Evolutionary conservation across 2,113 vertebrate species (phyloP).

Genomic region (Ciconia boyciana): DNA sequence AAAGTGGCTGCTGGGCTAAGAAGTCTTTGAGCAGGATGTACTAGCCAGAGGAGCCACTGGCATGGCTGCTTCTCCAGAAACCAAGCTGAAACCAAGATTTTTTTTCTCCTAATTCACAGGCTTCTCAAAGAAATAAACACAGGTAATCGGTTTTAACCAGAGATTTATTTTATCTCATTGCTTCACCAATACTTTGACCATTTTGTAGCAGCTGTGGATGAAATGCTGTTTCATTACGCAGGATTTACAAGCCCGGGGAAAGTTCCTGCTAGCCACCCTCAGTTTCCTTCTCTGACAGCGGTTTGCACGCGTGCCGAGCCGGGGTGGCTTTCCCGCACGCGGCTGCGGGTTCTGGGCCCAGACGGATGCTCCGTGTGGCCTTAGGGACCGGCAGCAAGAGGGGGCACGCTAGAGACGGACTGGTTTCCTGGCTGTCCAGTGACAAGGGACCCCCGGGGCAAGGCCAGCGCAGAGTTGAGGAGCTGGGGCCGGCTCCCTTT

Average conservation of each 20-base stretch:
- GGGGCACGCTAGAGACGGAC: fast-evolving
- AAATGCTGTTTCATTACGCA: neutral
- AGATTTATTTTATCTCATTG: neutral
- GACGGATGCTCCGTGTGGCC: fast-evolving
- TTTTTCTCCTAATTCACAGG: neutral
- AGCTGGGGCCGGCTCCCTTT: neutral
- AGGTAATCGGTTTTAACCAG: neutral
- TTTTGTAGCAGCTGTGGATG: neutral
- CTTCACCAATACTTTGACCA: neutral
- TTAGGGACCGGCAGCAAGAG: neutral
- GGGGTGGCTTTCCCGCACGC: fast-evolving
- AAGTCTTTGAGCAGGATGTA: neutral
- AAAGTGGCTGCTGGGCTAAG: neutral
- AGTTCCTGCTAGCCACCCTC: neutral
- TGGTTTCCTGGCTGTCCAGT: neutral
- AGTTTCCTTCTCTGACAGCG: fast-evolving
- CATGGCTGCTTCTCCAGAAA: neutral
- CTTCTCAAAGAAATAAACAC: neutral
- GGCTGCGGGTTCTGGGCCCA: fast-evolving
- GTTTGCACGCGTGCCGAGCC: fast-evolving
- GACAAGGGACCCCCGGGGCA: neutral
- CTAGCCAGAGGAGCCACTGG: neutral
- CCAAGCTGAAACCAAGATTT: neutral
- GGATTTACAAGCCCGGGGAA: neutral
- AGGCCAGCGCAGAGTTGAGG: neutral